These are phyloP conservation scores for Suillia variegata DNA, from an alignment of 2,888 invertebrate genomes.

Conservation along the genomic window DNA sequence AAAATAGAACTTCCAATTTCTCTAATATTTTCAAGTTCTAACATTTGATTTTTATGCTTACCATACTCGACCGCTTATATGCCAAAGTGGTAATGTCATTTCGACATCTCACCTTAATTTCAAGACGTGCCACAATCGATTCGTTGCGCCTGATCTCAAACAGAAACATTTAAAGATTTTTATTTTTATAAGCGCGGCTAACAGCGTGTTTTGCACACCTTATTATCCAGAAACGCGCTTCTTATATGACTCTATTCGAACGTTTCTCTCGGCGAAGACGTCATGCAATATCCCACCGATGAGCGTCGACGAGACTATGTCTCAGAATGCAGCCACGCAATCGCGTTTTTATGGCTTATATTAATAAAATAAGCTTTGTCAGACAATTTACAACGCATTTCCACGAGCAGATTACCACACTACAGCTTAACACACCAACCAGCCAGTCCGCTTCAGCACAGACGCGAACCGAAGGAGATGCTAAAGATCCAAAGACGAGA, in stretches of 20 bases:
- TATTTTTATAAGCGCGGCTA: slow-evolving; percentile 14
- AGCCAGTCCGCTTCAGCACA: slow-evolving; percentile 18
- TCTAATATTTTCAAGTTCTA: no score
- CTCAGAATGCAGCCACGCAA: neutral
- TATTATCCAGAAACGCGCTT: slow-evolving; percentile 51
- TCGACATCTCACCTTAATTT: slow-evolving; percentile 36
- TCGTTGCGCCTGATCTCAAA: slow-evolving; percentile 30
- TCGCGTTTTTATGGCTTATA: slow-evolving; percentile 48
- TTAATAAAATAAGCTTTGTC: slow-evolving; percentile 57
- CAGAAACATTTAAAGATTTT: slow-evolving; percentile 1
- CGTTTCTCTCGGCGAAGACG: slow-evolving; percentile 32
- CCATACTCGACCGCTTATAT: no score
- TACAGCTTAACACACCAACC: slow-evolving; percentile 34
- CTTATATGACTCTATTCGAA: slow-evolving; percentile 50
- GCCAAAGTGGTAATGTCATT: slow-evolving; percentile 40
- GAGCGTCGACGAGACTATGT: no score
- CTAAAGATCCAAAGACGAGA: neutral
- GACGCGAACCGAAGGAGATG: neutral
- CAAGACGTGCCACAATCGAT: slow-evolving; percentile 27
- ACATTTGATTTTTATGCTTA: no score
- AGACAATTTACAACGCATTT: slow-evolving; percentile 57
- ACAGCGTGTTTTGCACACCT: slow-evolving; percentile 47
- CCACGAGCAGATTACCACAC: slow-evolving; percentile 52
- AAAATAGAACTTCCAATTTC: no score
- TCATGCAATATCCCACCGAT: no score